Conservation (phyloP, 2,113 vertebrate genomes). For the Triplophysa dalaica region DNA sequence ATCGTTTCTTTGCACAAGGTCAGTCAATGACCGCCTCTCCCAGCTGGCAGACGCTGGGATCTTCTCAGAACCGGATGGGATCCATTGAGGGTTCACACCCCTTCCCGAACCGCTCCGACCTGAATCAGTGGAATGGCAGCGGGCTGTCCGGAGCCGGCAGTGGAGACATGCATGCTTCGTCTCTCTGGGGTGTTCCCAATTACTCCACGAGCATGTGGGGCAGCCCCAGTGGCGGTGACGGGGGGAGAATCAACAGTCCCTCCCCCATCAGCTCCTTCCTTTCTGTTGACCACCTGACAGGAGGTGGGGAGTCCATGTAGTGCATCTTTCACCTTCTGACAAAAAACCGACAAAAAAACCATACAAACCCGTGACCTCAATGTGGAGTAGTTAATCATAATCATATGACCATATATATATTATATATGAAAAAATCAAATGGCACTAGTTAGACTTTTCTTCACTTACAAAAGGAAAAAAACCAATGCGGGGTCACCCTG, state of each 20-base stretch:
- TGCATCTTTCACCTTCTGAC: conserved; percentile 74
- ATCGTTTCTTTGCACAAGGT: conserved; percentile 99
- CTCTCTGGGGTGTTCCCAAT: conserved; percentile 93
- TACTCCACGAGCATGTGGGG: conserved; percentile 99
- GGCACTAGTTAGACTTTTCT: conserved; percentile 89
- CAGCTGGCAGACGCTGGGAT: conserved; percentile 91
- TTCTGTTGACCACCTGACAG: conserved; percentile 94
- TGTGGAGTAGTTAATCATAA: conserved; percentile 67
- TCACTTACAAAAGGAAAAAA: conserved; percentile 82
- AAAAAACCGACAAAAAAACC: conserved; percentile 61
- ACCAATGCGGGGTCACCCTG: conserved; percentile 80
- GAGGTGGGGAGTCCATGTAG: conserved; percentile 94
- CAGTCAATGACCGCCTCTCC: conserved; percentile 94
- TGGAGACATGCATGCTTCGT: conserved; percentile 92
- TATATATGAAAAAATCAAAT: conserved; percentile 65
- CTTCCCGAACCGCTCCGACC: conserved; percentile 91
- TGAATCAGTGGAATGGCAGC: conserved; percentile 94
- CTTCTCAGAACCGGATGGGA: conserved; percentile 88
- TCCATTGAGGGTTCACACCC: conserved; percentile 87
- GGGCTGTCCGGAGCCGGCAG: conserved; percentile 82
- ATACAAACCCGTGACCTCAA: conserved; percentile 82
- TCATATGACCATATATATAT: conserved; percentile 56
- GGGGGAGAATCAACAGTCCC: conserved; percentile 88
- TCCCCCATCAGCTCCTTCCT: conserved; percentile 96
- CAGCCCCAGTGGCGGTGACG: conserved; percentile 83